Evolutionary conservation across 1,140 invertebrate species (phyloP).

Genomic region (Dendroctonus valens): DNA sequence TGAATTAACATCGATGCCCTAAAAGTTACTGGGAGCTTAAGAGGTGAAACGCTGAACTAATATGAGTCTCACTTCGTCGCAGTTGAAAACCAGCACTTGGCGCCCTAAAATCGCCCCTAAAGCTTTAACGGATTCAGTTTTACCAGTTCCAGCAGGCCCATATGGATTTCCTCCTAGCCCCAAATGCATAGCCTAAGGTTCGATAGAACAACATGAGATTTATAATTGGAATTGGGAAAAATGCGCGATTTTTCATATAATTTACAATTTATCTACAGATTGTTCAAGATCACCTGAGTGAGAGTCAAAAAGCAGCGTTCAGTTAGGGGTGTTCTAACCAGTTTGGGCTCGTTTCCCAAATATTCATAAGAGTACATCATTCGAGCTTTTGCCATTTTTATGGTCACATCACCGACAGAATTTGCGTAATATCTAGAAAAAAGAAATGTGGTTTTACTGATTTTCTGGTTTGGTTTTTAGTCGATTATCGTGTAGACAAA

Average conservation of each 20-base stretch:
- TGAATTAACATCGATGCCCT: slow-evolving; percentile 91
- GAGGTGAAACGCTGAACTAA: not conserved
- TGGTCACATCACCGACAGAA: slow-evolving; percentile 57
- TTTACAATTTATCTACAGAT: not conserved
- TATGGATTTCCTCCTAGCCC: slow-evolving; percentile 98
- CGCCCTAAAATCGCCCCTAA: slow-evolving; percentile 85
- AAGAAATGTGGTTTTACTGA: not conserved
- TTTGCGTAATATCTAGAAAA: slow-evolving; percentile 58
- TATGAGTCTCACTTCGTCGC: slow-evolving; percentile 77
- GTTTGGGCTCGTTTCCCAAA: slow-evolving; percentile 86
- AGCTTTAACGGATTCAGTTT: slow-evolving; percentile 97
- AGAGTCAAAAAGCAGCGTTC: slow-evolving; percentile 95
- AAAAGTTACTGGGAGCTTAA: slow-evolving; percentile 3
- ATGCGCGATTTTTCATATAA: not conserved
- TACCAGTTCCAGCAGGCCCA: slow-evolving; percentile 97
- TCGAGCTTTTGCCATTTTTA: slow-evolving; percentile 83
- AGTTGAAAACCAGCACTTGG: slow-evolving; percentile 96
- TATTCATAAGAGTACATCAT: slow-evolving; percentile 98
- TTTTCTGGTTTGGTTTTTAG: not conserved
- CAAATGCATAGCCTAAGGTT: slow-evolving; percentile 80
- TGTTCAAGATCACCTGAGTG: slow-evolving; percentile 67
- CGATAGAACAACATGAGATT: slow-evolving; percentile 11
- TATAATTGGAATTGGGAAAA: not conserved
- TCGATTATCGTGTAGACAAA: not conserved
- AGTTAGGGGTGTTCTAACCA: slow-evolving; percentile 91